These are phyloP conservation scores for Xanthia togata DNA, from an alignment of 2,888 invertebrate species.

Conservation along the genomic window DNA sequence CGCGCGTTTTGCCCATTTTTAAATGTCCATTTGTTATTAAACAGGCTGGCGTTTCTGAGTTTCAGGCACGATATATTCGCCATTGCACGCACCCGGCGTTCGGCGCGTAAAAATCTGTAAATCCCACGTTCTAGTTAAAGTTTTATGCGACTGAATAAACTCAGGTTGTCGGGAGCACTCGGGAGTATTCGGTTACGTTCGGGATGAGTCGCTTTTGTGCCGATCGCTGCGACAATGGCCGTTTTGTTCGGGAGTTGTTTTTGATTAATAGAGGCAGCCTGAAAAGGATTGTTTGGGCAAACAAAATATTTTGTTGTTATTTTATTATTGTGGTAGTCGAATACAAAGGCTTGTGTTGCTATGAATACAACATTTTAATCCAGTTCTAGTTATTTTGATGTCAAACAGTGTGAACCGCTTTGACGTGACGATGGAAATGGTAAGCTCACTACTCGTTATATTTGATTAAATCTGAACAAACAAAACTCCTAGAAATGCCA, in stretches of 20 bases:
- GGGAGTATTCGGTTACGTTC: constrained; percentile 47
- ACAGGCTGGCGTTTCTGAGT: constrained; percentile 48
- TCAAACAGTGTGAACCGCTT: background rate
- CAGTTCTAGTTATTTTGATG: constrained; percentile 27
- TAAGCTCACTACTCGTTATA: background rate
- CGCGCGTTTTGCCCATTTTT: constrained; percentile 61
- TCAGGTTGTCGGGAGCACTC: constrained; percentile 37
- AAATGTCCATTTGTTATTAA: constrained; percentile 67
- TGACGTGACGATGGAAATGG: background rate
- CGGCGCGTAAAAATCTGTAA: constrained; percentile 58
- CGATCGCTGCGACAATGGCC: constrained; percentile 59
- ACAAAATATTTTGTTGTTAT: constrained; percentile 61
- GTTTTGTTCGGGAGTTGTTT: constrained; percentile 60
- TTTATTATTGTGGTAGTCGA: constrained; percentile 35
- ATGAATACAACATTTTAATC: constrained; percentile 22
- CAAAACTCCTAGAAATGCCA: background rate
- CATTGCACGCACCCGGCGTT: constrained; percentile 64
- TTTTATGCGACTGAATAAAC: constrained; percentile 64
- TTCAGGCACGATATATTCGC: constrained; percentile 54
- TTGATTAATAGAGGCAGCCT: constrained; percentile 61
- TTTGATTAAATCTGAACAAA: background rate
- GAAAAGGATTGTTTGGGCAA: constrained; percentile 61
- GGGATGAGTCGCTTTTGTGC: constrained; percentile 53
- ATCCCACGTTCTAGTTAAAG: constrained; percentile 57
- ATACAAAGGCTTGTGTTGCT: constrained; percentile 36